Evolutionary conservation across 2,888 invertebrate genomes (phyloP).

Genomic region (Chrysotoxum bicinctum): DNA sequence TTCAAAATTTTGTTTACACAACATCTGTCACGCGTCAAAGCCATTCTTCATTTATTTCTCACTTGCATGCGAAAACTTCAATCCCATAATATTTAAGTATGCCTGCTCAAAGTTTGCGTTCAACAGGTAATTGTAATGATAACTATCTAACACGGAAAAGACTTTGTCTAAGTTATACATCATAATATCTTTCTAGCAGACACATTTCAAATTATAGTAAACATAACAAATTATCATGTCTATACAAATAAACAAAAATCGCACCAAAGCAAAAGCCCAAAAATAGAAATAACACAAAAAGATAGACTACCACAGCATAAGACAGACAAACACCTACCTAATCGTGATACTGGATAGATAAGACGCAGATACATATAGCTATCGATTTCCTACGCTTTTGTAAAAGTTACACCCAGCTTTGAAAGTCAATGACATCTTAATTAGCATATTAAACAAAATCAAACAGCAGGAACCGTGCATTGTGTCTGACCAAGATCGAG

Average conservation of each 20-base stretch:
- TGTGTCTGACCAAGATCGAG: constrained; percentile 34
- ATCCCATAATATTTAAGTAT: constrained; percentile 19
- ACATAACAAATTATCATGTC: constrained; percentile 28
- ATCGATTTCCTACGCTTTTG: constrained; percentile 36
- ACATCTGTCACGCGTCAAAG: constrained; percentile 59
- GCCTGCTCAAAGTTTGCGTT: constrained; percentile 25
- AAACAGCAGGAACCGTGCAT: constrained; percentile 16
- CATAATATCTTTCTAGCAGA: constrained; percentile 4
- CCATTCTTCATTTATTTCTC: constrained; percentile 43
- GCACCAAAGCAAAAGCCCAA: not conserved
- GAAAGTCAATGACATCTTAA: constrained; percentile 59
- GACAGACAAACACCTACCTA: not conserved
- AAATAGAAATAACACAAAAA: not conserved
- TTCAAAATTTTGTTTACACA: constrained; percentile 27
- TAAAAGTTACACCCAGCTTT: constrained; percentile 34
- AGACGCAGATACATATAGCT: not conserved
- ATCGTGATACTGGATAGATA: not conserved
- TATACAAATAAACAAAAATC: constrained; percentile 14
- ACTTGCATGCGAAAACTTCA: constrained; percentile 58
- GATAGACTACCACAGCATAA: not conserved
- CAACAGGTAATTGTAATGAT: constrained; percentile 35
- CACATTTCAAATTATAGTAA: not conserved
- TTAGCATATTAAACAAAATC: constrained; percentile 40
- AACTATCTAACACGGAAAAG: constrained; percentile 68
- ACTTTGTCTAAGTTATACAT: constrained; percentile 28